Conservation (phyloP, 1,140 invertebrate species). For the Mycetomoellerius zeteki region DNA sequence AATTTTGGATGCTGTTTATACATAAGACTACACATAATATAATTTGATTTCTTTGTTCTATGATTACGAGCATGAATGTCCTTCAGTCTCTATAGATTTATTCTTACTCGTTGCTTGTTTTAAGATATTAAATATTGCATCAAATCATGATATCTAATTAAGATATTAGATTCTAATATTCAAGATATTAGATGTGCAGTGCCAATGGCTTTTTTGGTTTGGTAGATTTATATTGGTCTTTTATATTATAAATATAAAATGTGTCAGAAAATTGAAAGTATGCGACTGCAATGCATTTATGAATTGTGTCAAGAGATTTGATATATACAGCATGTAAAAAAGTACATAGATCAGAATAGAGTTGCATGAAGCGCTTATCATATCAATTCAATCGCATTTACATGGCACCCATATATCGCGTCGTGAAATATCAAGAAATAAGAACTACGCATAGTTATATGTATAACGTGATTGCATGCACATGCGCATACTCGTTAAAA, state of each 20-base stretch:
- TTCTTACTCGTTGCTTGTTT: background rate
- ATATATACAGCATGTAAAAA: slow-evolving; percentile 23
- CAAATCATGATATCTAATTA: background rate
- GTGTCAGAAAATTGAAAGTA: slow-evolving; percentile 11
- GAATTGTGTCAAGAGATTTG: slow-evolving; percentile 30
- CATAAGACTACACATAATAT: background rate
- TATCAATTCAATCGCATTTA: slow-evolving; percentile 66
- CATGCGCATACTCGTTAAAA: slow-evolving; percentile 37
- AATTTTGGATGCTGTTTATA: background rate
- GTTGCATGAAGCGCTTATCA: slow-evolving; percentile 68
- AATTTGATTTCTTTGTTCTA: background rate
- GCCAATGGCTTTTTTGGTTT: background rate
- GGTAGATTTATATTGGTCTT: background rate
- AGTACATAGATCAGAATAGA: slow-evolving; percentile 44
- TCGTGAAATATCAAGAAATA: slow-evolving; percentile 65
- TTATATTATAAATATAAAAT: background rate
- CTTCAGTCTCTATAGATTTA: background rate
- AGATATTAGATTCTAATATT: no score
- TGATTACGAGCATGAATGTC: background rate
- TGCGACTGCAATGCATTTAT: slow-evolving; percentile 12
- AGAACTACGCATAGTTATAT: slow-evolving; percentile 22
- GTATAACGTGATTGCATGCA: slow-evolving; percentile 35
- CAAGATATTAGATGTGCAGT: background rate
- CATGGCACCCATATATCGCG: slow-evolving; percentile 40
- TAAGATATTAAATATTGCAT: background rate